Base-by-base conservation (phyloP, 2,113 vertebrate species). In the Cyanoramphus novaezelandiae region DNA sequence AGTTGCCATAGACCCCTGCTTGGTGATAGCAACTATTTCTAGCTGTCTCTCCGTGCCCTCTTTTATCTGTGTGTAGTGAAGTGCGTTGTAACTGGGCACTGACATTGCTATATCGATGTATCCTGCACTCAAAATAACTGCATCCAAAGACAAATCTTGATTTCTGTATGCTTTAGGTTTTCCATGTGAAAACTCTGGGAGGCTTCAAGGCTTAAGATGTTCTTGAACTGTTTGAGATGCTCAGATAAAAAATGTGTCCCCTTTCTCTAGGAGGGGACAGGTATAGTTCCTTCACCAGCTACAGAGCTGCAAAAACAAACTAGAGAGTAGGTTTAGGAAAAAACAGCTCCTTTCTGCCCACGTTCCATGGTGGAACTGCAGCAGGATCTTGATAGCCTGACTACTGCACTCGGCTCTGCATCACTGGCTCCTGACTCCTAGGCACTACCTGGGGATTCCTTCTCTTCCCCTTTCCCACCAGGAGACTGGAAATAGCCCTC, bases 1-100 rank as follows among this genome's bases (percentile, higher is more conserved):
- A 27, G 39, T 2, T 63, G 29, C 47, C 5, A 2, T 25, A 49
- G 55, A 17, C 24, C 29, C 60, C 46, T 4, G 0, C 15, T 39
- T 21, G 35, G 63, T 27, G 76, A 28, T 2, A 55, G 78, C 27
- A 33, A 21, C 64, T n/a, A 3, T 33, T 65, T n/a, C 69, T 39
- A 5, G 44, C 65, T 70, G 49, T 52, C 33, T 35, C 59, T 70
- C 79, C 67, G 35, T 63, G 82, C 43, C 69, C 65, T 65, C 81
- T 86, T 60, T 65, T 18, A 52, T 47, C 43, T 20, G n/a, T 13
- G 39, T 70, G 39, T 70, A 59, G 43, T 31, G 46, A 81, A 81
- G 49, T 52, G 74, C 59, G 2, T 17, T 43, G n/a, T 37, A 72
- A 29, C 60, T 62, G 33, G 64, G 60, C 64, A 17, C 82, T 75